Conservation (phyloP, 2,888 invertebrate genomes). For the Brenthis daphne region DNA sequence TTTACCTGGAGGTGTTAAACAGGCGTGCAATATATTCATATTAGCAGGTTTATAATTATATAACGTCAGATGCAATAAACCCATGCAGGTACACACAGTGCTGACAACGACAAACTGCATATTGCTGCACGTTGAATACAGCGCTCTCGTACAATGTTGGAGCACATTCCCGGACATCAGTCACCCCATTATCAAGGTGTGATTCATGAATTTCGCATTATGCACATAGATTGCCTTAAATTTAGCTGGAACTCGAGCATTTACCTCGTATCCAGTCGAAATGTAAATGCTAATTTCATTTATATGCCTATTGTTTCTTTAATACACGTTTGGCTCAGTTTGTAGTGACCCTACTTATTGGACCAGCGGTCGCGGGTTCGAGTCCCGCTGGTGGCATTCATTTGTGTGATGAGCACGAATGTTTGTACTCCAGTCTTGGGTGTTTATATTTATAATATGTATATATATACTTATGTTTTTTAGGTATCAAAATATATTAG, state of each 20-base stretch:
- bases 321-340: too few relatives aligned
- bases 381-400: too few relatives aligned
- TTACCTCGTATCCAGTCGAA: neutral
- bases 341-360: too few relatives aligned
- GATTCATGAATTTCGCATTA: conserved; percentile 44
- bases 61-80: neutral
- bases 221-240: neutral
- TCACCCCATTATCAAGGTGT: conserved; percentile 65
- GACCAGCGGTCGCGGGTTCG: too few relatives aligned
- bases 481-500: too few relatives aligned
- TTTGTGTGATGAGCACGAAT: too few relatives aligned
- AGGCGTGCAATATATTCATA: neutral
- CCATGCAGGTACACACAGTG: conserved; percentile 69
- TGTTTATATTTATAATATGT: too few relatives aligned
- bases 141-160: conserved; percentile 71
- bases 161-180: conserved; percentile 75
- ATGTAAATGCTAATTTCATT: too few relatives aligned
- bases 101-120: conserved; percentile 78
- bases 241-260: neutral
- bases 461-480: too few relatives aligned
- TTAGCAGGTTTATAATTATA: neutral
- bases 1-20: too few relatives aligned
- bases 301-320: too few relatives aligned
- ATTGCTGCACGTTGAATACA: conserved; percentile 74
- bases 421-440: too few relatives aligned